phyloP scores from a whole-genome alignment of 2,888 invertebrate genomes.

The Lithophane semibrunnea region DNA sequence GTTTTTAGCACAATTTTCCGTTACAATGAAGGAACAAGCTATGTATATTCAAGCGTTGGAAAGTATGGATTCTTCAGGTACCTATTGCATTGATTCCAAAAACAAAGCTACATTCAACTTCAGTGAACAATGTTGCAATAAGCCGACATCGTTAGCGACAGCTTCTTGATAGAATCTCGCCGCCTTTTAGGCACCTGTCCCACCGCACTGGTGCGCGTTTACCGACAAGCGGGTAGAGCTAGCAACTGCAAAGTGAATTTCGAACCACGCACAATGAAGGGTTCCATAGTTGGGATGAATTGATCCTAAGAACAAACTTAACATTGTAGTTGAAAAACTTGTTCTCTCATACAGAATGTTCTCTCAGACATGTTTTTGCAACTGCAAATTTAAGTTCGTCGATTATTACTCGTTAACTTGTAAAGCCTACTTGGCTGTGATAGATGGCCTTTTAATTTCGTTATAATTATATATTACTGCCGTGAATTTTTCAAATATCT shows the following conservation, averaged over 20 bases:
- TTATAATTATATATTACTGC: too few relatives aligned
- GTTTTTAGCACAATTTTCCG: neutral
- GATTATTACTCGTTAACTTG: too few relatives aligned
- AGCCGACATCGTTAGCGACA: neutral
- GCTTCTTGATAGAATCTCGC: neutral
- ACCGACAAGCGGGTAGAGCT: neutral
- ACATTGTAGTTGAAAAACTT: too few relatives aligned
- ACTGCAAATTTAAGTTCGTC: too few relatives aligned
- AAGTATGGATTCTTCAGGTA: neutral
- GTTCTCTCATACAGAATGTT: too few relatives aligned
- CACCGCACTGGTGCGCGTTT: neutral
- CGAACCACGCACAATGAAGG: too few relatives aligned
- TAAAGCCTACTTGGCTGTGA: too few relatives aligned
- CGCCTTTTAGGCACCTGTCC: neutral
- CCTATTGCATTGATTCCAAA: neutral
- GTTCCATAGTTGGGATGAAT: too few relatives aligned
- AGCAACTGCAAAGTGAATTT: neutral
- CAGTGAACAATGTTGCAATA: slow-evolving; percentile 1
- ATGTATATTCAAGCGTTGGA: neutral
- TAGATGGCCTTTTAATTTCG: too few relatives aligned
- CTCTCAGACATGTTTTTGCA: too few relatives aligned
- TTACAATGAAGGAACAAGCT: neutral
- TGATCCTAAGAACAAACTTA: too few relatives aligned
- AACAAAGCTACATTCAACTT: neutral
- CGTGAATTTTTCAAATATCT: too few relatives aligned